These are phyloP conservation scores for Paralichthys olivaceus DNA, from an alignment of 2,113 vertebrate genomes.

Conservation along the genomic window DNA sequence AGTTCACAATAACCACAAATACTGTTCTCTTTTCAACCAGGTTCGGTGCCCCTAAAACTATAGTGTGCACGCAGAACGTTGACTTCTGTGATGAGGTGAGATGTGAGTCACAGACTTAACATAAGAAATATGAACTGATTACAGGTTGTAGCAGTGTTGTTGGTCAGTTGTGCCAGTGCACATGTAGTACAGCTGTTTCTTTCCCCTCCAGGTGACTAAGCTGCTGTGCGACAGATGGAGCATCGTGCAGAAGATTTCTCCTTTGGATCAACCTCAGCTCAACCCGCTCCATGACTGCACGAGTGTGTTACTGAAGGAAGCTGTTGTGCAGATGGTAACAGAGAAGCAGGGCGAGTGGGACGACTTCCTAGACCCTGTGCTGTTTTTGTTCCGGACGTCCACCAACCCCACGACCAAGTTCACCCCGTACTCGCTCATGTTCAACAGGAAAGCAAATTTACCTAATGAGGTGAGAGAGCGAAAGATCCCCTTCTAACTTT, in stretches of 20 bases:
- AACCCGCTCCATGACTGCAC: constrained; percentile 79
- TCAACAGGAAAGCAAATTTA: constrained; percentile 84
- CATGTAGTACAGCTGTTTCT: background rate
- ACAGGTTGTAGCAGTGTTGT: background rate
- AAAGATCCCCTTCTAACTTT: background rate
- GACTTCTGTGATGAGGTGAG: constrained; percentile 91
- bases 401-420: constrained; percentile 86
- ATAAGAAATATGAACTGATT: background rate
- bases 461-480: constrained; percentile 72
- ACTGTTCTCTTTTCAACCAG: constrained; percentile 66
- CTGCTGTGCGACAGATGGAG: constrained; percentile 85
- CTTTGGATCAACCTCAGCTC: constrained; percentile 74
- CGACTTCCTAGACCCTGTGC: constrained; percentile 84
- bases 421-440: constrained; percentile 89
- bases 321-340: constrained; percentile 82
- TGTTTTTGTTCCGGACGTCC: constrained; percentile 87
- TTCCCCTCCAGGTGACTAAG: constrained; percentile 81
- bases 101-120: constrained; percentile 1
- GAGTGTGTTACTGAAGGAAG: constrained; percentile 79
- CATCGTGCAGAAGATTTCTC: constrained; percentile 83
- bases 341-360: constrained; percentile 89
- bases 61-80: constrained; percentile 82
- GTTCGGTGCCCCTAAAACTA: constrained; percentile 88
- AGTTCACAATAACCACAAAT: background rate
- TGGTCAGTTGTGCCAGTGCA: background rate